Percentiles rank a stretch among this genome's conserved stretches.
Evolutionary conservation across 2,888 invertebrate genomes (phyloP).

Genomic region (Adelphocoris suturalis): DNA sequence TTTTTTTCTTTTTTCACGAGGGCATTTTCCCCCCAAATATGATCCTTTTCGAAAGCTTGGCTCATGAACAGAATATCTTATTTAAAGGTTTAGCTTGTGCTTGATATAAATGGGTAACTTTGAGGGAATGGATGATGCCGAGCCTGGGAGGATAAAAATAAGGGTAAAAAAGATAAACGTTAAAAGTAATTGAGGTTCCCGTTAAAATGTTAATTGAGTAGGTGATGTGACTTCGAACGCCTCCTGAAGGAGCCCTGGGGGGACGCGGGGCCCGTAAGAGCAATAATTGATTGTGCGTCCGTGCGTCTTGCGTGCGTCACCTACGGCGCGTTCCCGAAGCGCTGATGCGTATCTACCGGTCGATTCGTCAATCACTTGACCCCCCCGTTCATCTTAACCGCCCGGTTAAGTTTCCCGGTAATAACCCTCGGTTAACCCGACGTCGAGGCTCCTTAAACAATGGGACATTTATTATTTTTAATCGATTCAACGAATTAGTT

Average conservation of each 20-base stretch:
- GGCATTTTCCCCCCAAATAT: too few species aligned
- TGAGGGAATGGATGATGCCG: too few species aligned
- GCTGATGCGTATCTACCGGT: too few species aligned
- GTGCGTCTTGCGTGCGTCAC: background rate
- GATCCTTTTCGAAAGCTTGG: too few species aligned
- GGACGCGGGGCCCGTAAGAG: slow-evolving; percentile 16
- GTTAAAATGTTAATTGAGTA: slow-evolving; percentile 63
- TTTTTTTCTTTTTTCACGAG: too few species aligned
- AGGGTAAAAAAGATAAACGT: background rate
- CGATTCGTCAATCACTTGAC: too few species aligned
- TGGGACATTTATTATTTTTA: slow-evolving; percentile 15
- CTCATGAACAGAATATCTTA: too few species aligned
- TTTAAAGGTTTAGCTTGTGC: too few species aligned
- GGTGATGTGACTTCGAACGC: slow-evolving; percentile 62
- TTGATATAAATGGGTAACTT: too few species aligned
- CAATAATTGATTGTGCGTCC: slow-evolving; percentile 44
- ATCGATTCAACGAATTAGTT: slow-evolving; percentile 2
- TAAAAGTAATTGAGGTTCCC: slow-evolving; percentile 54
- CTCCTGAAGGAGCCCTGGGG: background rate
- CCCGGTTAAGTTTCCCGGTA: too few species aligned
- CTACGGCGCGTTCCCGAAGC: too few species aligned
- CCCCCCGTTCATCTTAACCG: too few species aligned
- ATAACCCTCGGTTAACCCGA: background rate
- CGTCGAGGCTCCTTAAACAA: background rate
- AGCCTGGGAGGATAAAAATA: slow-evolving; percentile 5